Conservation (phyloP, 1,140 invertebrate genomes). For the Druon quercuslanigerum region DNA sequence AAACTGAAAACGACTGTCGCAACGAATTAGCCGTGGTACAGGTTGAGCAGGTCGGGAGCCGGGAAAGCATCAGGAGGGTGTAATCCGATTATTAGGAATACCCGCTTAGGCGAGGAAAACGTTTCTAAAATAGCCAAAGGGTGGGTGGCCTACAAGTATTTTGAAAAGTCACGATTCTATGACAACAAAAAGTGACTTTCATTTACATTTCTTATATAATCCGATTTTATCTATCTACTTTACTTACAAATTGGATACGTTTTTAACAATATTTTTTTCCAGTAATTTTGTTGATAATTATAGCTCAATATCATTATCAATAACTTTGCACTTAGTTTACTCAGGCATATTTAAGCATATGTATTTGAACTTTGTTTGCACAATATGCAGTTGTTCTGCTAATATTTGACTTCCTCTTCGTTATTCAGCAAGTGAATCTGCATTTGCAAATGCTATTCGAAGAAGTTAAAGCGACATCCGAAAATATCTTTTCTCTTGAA, state of each 20-base stretch:
- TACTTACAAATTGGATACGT: no score
- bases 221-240: neutral
- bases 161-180: neutral
- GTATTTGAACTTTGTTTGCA: neutral
- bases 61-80: constrained; percentile 37
- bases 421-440: constrained; percentile 11
- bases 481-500: neutral
- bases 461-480: neutral
- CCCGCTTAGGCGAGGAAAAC: constrained; percentile 42
- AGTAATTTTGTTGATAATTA: neutral
- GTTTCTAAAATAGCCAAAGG: constrained; percentile 19
- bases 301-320: constrained; percentile 1
- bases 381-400: constrained; percentile 1
- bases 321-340: neutral
- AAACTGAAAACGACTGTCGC: constrained; percentile 7
- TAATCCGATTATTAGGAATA: constrained; percentile 52
- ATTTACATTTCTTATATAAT: neutral
- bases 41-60: constrained; percentile 31
- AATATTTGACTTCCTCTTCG: constrained; percentile 19
- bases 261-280: neutral
- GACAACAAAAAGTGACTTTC: neutral
- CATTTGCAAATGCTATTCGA: constrained; percentile 24
- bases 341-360: neutral
- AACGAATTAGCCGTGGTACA: constrained; percentile 39
- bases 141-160: constrained; percentile 36